These are phyloP conservation scores for Sebastes oblongus DNA, from an alignment of 2,797 vertebrate species.

Conservation along the genomic window DNA sequence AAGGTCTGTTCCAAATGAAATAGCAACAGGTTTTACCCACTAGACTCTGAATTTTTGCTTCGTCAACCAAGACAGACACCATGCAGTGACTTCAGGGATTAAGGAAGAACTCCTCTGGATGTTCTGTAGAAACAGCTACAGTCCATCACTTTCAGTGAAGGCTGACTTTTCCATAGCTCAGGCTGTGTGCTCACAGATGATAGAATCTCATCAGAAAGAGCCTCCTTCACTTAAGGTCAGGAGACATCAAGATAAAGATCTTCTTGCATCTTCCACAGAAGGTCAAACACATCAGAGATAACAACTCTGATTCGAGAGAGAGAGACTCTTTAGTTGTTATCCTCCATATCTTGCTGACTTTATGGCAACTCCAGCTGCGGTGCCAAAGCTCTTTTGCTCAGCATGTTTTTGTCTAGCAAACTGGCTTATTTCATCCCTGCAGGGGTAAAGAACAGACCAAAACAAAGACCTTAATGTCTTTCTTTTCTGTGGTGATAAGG, in stretches of 20 bases:
- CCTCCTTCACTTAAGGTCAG: slow-evolving; percentile 34
- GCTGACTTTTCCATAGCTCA: slow-evolving; percentile 3
- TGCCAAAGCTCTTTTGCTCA: slow-evolving; percentile 12
- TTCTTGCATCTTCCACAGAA: slow-evolving; percentile 24
- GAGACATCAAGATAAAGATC: slow-evolving; percentile 25
- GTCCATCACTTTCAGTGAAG: slow-evolving; percentile 8
- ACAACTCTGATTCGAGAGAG: not conserved
- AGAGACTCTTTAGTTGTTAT: slow-evolving; percentile 11
- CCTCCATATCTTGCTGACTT: slow-evolving; percentile 4
- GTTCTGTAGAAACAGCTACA: not conserved
- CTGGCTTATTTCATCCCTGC: slow-evolving; percentile 3
- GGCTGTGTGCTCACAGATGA: slow-evolving; percentile 15
- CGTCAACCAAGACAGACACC: not conserved
- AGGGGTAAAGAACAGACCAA: slow-evolving; percentile 7
- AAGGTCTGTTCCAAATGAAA: not conserved
- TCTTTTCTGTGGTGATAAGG: slow-evolving; percentile 56
- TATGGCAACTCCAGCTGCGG: not conserved
- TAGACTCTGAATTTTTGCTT: not conserved
- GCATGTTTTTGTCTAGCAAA: not conserved
- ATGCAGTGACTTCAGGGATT: not conserved
- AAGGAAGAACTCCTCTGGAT: not conserved
- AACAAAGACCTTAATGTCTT: slow-evolving; percentile 13
- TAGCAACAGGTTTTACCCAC: not conserved
- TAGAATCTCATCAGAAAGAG: slow-evolving; percentile 25
- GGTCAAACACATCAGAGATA: slow-evolving; percentile 35